Evolutionary conservation across 2,113 vertebrate genomes (phyloP).

Genomic region (Otocyon megalotis): DNA sequence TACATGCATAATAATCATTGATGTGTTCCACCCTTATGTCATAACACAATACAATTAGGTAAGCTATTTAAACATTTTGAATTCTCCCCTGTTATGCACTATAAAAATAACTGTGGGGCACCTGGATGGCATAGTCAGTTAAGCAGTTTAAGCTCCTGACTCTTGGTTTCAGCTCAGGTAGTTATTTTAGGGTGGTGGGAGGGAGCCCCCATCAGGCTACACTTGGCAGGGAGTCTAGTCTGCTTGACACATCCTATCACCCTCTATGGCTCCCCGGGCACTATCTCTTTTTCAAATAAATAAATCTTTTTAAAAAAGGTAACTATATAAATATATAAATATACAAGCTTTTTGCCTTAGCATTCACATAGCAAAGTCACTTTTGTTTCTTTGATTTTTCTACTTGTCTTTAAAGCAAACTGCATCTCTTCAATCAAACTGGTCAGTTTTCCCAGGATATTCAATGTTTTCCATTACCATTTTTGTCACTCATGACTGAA

Average conservation of each 20-base stretch:
- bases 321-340: background rate
- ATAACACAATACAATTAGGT: background rate
- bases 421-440: background rate
- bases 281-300: background rate
- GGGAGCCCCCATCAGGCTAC: background rate
- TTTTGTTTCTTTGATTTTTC: background rate
- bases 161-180: background rate
- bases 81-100: background rate
- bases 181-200: background rate
- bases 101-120: background rate
- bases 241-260: background rate
- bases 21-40: background rate
- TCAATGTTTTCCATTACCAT: background rate
- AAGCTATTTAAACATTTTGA: background rate
- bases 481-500: background rate
- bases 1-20: background rate
- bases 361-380: background rate
- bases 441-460: background rate
- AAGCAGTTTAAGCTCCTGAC: background rate
- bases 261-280: background rate
- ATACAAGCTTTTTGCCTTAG: background rate
- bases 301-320: background rate
- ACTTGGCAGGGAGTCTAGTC: background rate
- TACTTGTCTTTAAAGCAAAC: background rate
- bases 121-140: background rate